Evolutionary conservation across 2,888 invertebrate species (phyloP), one percentile per base, ranked within the genome.

Genomic region (Apotomis turbidana): DNA sequence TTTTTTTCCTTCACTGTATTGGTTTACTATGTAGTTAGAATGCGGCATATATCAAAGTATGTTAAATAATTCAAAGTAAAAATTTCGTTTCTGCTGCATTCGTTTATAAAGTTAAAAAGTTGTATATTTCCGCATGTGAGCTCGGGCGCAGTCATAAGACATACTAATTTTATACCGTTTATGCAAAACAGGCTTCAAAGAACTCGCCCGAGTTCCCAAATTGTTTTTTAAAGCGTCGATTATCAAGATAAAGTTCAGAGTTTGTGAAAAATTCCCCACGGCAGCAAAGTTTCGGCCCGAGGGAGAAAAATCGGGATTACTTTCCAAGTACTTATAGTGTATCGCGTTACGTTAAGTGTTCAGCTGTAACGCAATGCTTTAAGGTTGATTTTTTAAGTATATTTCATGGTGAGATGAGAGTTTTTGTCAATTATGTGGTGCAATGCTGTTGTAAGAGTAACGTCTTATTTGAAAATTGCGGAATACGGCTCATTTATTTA

Each of bases 191-290:
- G 38, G 57, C 36, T 61, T 44, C 62, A 60, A 46, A 60, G 49
- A 49, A 36, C 64, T 69, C 61, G 74, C 75, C 67, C 78, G 79
- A 80, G 81, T 80, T 80, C 77, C 79, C 79, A 88, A 87, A 88
- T 87, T 87, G 85, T 87, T 88, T 88, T 85, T 87, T 88, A 89
- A 89, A 86, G 86, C 73, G 73, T 84, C 84, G 86, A 84, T 86
- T 86, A 87, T 86, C 84, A 83, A 85, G 85, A 85, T 85, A 84
- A 79, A 79, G 76, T 78, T 77, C 74, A 75, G 78, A 81, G 76
- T 82, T 85, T 74, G 75, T 71, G 75, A 76, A 79, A 80, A 78
- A 79, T 79, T 64, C 73, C 76, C 72, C 76, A 74, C 78, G 78
- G 79, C 80, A 81, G 80, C 80, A 82, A 88, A 86, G 78, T 86